Base-by-base conservation (phyloP, 2,113 vertebrate species). In the Ptilonorhynchus violaceus region DNA sequence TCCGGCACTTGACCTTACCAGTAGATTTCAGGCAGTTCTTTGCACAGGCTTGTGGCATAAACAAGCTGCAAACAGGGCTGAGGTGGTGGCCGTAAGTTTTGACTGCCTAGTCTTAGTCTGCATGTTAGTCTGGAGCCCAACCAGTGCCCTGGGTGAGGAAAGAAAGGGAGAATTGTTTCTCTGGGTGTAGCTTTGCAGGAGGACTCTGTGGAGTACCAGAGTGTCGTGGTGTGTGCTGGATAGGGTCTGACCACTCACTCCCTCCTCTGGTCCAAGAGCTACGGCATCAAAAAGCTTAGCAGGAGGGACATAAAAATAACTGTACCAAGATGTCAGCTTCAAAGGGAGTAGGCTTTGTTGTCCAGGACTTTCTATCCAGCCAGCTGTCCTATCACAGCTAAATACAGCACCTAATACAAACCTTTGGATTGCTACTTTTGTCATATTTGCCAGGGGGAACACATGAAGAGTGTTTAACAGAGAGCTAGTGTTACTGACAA, bases 171-270 rank as follows among this genome's bases (percentile, higher is more conserved):
- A 62, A 22, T 17, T 56, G 8, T 84, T 68, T 47, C 10, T 49
- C 10, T 5, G 4, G 17, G 11, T 19, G 5, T 15, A 66, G n/a
- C 25, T 77, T 83, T 77, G 41, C 50, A 8, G 1, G 4, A n/a
- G 19, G 31, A 20, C 11, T 35, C 25, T 11, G 15, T 70, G 39
- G 47, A 79, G 21, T 42, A 30, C 19, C 18, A 6, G 2, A 4
- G 31, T 12, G 15, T 30, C 0, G 0, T 11, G 7, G 15, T 41
- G 55, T 7, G 4, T 41, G 16, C 13, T 44, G 50, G 31, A 47
- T 12, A 21, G 11, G 15, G 7, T 52, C 37, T 52, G 35, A 47
- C 56, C 0, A 0, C 30, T 77, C 39, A 11, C 11, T 50, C 27
- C 17, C 14, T 63, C 35, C 3, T 9, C 42, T 63, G 35, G 13